Conservation (phyloP, 2,888 invertebrate species). For the Dicycla oo region DNA sequence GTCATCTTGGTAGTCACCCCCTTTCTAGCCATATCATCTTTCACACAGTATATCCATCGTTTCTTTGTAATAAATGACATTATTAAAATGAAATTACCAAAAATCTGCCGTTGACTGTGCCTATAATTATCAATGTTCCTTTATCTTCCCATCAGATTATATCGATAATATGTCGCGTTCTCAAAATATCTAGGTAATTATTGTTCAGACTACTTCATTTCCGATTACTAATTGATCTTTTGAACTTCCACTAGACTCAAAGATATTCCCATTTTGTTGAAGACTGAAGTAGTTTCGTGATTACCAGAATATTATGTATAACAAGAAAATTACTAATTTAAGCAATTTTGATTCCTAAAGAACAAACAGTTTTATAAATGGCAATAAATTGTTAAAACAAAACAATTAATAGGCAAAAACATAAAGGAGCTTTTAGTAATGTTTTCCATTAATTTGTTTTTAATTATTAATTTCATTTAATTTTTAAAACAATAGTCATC, state of each 20-base stretch:
- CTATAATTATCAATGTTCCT: neutral
- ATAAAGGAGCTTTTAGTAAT: neutral
- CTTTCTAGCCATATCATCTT: no score
- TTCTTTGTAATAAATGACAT: neutral
- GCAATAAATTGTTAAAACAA: neutral
- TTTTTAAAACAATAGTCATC: slow-evolving; percentile 8
- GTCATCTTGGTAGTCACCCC: no score
- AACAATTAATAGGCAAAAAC: neutral
- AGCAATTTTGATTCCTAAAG: neutral
- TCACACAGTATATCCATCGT: no score
- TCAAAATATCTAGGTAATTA: neutral
- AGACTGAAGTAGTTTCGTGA: neutral
- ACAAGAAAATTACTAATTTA: neutral
- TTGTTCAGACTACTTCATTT: neutral
- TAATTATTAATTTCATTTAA: slow-evolving; percentile 14
- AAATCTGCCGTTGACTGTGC: neutral
- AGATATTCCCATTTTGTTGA: neutral
- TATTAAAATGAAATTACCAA: neutral
- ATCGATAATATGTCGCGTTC: neutral
- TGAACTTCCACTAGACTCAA: neutral
- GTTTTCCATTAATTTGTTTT: slow-evolving; percentile 23
- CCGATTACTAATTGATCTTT: neutral
- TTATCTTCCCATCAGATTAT: neutral
- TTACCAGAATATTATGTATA: neutral
- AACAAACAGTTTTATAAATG: neutral